Percentiles rank a stretch among this genome's conserved stretches.
Conservation (phyloP, 2,113 vertebrate genomes). For the Istiophorus platypterus region DNA sequence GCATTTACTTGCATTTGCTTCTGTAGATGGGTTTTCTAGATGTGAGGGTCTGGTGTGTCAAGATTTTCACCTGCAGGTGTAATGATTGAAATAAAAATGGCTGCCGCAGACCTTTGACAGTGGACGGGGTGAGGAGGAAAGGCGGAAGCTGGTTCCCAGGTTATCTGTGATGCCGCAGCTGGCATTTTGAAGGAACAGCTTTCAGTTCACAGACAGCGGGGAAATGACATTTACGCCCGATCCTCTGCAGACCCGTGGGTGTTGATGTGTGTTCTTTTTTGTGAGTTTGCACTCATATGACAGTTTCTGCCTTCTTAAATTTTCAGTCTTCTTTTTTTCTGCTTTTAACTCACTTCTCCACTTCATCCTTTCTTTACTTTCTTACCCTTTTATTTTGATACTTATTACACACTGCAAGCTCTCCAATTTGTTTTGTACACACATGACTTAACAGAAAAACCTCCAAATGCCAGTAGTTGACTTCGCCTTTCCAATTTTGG, state of each 20-base stretch:
- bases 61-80: constrained; percentile 1
- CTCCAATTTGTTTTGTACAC: constrained; percentile 29
- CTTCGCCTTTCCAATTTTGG: constrained; percentile 31
- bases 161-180: constrained; percentile 41
- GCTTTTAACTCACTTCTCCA: neutral
- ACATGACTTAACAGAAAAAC: constrained; percentile 16
- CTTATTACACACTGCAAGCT: neutral
- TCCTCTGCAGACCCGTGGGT: constrained; percentile 40
- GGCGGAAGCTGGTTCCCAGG: constrained; percentile 9
- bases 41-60: neutral
- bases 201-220: constrained; percentile 40
- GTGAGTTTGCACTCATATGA: neutral
- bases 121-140: constrained; percentile 1
- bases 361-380: constrained; percentile 10
- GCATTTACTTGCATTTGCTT: neutral
- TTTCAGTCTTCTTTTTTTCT: neutral
- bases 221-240: constrained; percentile 60
- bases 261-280: constrained; percentile 29
- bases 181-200: constrained; percentile 62
- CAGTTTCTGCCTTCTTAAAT: neutral
- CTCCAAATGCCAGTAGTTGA: constrained; percentile 18
- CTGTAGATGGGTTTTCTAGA: neutral
- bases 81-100: constrained; percentile 32
- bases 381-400: neutral
- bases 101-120: constrained; percentile 47